Evolutionary conservation across 2,888 invertebrate species (phyloP), one percentile per base, ranked within the genome.

Genomic region (Drosophila monieri): DNA sequence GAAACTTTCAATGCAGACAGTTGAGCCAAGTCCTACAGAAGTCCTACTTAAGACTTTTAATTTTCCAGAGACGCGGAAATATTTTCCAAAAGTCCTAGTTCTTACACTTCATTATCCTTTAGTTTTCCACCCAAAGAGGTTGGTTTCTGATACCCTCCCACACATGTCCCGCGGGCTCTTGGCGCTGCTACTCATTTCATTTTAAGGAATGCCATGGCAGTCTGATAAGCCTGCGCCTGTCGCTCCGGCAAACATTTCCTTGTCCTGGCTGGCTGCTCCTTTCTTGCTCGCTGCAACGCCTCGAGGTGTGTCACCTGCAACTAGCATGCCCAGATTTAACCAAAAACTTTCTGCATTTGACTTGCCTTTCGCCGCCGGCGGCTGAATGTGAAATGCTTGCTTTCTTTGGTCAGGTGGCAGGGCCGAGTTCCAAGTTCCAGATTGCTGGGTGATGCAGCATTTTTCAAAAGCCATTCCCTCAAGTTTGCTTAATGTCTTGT

Each of bases 1-100:
- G 23, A 49, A 76, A 76, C 56, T 80, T 85, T 83, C 77, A 81
- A 64, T 70, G 72, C 73, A 51, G 66, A 61, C 68, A 18, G 18
- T 2, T 18, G n/a, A n/a, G n/a, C n/a, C n/a, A n/a, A 48, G 65
- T 77, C 73, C 76, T 65, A 69, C 62, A 51, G 37, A 71, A 48
- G 65, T 77, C 73, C 76, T 65, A 69, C 62, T 53, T 41, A 71
- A 48, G 62, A 47, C 64, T 80, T 70, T 47, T 49, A 66, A 67
- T 48, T 61, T 57, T 57, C 30, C 30, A 41, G 18, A 41, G 9
- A 49, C 32, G 35, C 64, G n/a, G 47, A 58, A 46, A 41, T 67
- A 56, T 56, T 43, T 75, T 80, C 55, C 59, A 35, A 35, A n/a
- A n/a, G n/a, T 35, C n/a, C 6, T 35, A n/a, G 35, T 2, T n/a